Evolutionary conservation across 2,888 invertebrate genomes (phyloP), one percentile per base, ranked within the genome.

Genomic region (Podabrus alpinus): DNA sequence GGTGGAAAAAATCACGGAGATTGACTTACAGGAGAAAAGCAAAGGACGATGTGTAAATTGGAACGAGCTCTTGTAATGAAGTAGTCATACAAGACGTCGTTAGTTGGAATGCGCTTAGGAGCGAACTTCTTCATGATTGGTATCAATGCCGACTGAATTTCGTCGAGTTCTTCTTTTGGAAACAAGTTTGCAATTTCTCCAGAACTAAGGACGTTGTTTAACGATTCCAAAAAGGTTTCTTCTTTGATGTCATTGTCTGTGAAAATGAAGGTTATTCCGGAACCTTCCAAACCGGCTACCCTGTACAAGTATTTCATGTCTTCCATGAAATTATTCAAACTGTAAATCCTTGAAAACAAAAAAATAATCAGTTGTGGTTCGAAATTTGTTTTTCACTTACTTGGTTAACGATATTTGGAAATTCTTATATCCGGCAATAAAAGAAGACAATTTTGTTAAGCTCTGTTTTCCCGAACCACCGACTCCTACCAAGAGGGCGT

Each of bases 161-260:
- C 96, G 87, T 97, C 92, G 83, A 95, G 88, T 87, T 97, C 97
- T 84, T 97, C 97, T 86, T 95, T 94, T 0, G 95, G 90, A 86
- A 96, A 96, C 1, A 97, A 88, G 88, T 95, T 96, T 0, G 96
- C 95, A 13, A 95, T 92, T 90, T 97, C 97, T 66, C 97, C 97
- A 0, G 96, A 96, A 84, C 96, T 96, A 15, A 97, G 88, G 68
- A 97, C 93, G 83, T 97, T 97, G 84, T 97, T 97, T 7, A 97
- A 89, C 81, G 92, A 96, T 86, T 97, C 97, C 64, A 97, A 88
- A 85, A 96, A 97, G 5, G 93, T 92, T 84, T 97, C 97, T 81
- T 97, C 96, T 85, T 96, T 97, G 72, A 97, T 95, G 83, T 97
- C 97, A 83, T 96, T 97, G 84, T 97, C 97, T 5, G 96, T 96